Conservation (phyloP, 2,797 vertebrate species). For the Pempheris klunzingeri region DNA sequence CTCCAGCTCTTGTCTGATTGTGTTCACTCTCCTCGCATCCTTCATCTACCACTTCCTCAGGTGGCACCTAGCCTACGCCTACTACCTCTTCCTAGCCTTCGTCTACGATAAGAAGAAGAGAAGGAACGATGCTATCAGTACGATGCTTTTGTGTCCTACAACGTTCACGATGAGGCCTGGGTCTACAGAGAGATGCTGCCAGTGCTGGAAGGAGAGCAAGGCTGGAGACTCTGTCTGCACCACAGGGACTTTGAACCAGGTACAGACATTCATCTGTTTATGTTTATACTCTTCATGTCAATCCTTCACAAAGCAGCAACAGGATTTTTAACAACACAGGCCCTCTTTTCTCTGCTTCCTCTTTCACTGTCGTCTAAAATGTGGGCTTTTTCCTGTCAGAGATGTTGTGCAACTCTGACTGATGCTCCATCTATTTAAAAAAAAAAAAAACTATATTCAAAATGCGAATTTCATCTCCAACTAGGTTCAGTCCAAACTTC, state of each 20-base stretch:
- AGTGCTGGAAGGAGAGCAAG: constrained; percentile 60
- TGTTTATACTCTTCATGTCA: not conserved
- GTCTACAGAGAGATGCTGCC: constrained; percentile 65
- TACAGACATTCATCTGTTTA: not conserved
- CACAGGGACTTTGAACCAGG: constrained; percentile 73
- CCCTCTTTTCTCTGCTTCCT: not conserved
- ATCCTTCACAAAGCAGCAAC: not conserved
- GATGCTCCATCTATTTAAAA: not conserved
- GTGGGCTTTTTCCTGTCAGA: not conserved
- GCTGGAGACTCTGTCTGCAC: constrained; percentile 74
- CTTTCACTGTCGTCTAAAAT: not conserved
- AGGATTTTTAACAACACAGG: not conserved
- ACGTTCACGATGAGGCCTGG: constrained; percentile 65
- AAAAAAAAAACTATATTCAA: not conserved
- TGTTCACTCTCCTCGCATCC: constrained; percentile 28
- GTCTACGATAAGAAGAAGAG: constrained; percentile 46
- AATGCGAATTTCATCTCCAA: not conserved
- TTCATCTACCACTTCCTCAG: constrained; percentile 56
- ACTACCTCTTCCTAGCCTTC: constrained; percentile 59
- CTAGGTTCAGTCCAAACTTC: not conserved
- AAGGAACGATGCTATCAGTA: constrained; percentile 41
- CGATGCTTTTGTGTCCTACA: constrained; percentile 75
- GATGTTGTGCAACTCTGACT: not conserved
- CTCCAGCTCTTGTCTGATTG: constrained; percentile 29
- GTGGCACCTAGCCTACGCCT: constrained; percentile 60